Evolutionary conservation across 2,888 invertebrate species (phyloP), one percentile per base, ranked within the genome.

Genomic region (Thymelicus lineola): DNA sequence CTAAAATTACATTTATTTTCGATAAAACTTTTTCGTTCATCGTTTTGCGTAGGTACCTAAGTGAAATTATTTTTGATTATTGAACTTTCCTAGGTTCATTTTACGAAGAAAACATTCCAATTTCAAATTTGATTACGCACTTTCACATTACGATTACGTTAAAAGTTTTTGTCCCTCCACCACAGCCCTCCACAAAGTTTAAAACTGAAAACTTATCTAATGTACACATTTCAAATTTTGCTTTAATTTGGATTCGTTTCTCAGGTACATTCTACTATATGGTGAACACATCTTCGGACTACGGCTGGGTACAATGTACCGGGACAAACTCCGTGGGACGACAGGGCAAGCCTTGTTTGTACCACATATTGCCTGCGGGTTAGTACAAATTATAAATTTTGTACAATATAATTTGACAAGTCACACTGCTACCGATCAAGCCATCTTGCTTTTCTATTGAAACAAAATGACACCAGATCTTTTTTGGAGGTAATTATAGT

Each of bases 301-400:
- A 97, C 83, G 97, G 97, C 20, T 96, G 96, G 82, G 93, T 97
- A n/a, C 95, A 96, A 72, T 97, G 97, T 79, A 95, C 96, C 85
- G 97, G 96, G 0, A 93, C 94, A 59, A 97, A 97, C 86, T 94
- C 95, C 9, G 95, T 96, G 36, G 97, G 97, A 2, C 86, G 94
- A 6, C 97, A 97, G 85, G 90, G 94, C 57, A 94, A 95, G 71
- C 96, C 97, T 0, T 97, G 97, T 80, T 94, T 96, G 53, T 97
- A 95, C 83, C 96, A 96, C 80, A 95, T 97, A 68, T 94, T 97
- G 62, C 96, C 97, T 10, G 97, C 97, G 70, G 94, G 94, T 94
- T 73, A 82, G 81, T 62, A 50, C 14, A 60, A 10, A 36, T 55
- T 7, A 4, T 12, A 12, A 42, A 38, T 42, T 9, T 42, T 10